Base-by-base conservation (phyloP, 1,140 invertebrate species). In the Diploscapter pachys region DNA sequence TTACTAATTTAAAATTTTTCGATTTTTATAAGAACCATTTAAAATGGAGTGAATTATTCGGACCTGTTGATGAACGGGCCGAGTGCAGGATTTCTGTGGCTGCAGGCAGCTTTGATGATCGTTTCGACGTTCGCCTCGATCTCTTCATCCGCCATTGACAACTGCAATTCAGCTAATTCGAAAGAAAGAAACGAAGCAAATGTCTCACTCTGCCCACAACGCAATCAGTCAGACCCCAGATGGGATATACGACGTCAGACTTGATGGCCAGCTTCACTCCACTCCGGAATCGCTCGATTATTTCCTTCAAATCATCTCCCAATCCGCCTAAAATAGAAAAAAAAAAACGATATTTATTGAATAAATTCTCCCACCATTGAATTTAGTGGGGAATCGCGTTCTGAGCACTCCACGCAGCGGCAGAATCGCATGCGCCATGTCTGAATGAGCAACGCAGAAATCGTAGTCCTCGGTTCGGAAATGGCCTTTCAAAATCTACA, bases 391-490 rank as follows among this genome's bases (percentile, higher is more conserved):
- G 69, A 82, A 84, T 13, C 82, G 70, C 3, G 82, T 73, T 70
- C 81, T 82, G 0, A 84, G 72, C 31, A 84, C 79, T 68, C 83
- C 83, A 49, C 83, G 75, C 2, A 84, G 71, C 49, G 84, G 80
- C 52, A 85, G 50, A 72, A 85, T 81, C 11, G 62, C 56, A 3
- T 54, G 63, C 49, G 70, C 80, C 82, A 84, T 85, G 73, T 81
- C 77, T 9, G 57, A 62, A 64, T 85, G 84, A 2, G 83, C 83
- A 2, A 84, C 81, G 71, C 83, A 85, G 74, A 84, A 84, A 72
- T 84, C 83, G 53, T 84, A 84, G 67, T 84, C 83, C 59, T 83
- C 82, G 3, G 80, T 82, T 5, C 77, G 54, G 59, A 85, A 83
- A 62, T 84, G 82, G 13, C 83, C 83, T 76, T 84, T 84, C 64